phyloP scores from a whole-genome alignment of 2,797 vertebrate genomes.

The Lutjanus argentimaculatus region DNA sequence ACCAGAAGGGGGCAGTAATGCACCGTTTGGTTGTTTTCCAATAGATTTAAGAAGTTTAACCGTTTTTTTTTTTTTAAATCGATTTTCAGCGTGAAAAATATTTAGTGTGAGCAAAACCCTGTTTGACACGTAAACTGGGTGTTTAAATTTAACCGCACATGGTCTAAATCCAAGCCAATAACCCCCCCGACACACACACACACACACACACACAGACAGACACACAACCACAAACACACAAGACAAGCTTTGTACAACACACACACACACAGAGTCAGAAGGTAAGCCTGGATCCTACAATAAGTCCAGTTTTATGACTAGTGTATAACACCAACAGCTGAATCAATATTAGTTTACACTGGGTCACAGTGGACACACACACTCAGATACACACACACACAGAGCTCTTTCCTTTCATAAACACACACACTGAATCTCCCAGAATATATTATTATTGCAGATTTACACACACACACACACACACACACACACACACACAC shows the following conservation, averaged over 20 bases:
- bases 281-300: conserved; percentile 78
- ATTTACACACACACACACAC: conserved; percentile 59
- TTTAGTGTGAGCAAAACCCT: conserved; percentile 35
- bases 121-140: conserved; percentile 57
- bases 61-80: neutral
- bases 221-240: conserved; percentile 39
- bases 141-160: conserved; percentile 47
- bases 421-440: conserved; percentile 53
- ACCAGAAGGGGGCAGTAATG: neutral
- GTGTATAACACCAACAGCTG: conserved; percentile 84
- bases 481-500: conserved; percentile 59
- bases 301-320: conserved; percentile 85
- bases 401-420: conserved; percentile 45
- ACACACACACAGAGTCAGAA: conserved; percentile 60
- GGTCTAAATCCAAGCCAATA: conserved; percentile 43
- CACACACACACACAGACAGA: conserved; percentile 39
- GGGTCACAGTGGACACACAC: conserved; percentile 77
- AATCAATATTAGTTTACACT: conserved; percentile 87
- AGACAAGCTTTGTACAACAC: neutral
- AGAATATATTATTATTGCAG: conserved; percentile 77
- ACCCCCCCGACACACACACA: conserved; percentile 20
- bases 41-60: neutral
- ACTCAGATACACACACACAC: conserved; percentile 45
- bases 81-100: conserved; percentile 42
- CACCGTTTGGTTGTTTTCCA: neutral